These are phyloP conservation scores for Gymnocheta viridis DNA, from an alignment of 2,888 invertebrate genomes.

Conservation along the genomic window DNA sequence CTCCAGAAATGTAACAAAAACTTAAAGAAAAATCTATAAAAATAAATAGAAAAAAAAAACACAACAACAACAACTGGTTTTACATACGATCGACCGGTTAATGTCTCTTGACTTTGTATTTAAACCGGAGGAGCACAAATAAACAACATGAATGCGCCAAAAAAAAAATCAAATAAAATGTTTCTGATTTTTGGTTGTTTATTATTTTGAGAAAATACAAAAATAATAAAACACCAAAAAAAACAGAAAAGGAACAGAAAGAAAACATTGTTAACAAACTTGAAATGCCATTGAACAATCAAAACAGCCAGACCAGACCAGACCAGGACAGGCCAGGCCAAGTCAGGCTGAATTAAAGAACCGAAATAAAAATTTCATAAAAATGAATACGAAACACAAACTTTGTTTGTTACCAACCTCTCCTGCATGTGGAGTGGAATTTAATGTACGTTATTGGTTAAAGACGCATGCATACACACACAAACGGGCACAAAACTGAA, in stretches of 20 bases:
- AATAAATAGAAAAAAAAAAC: constrained; percentile 42
- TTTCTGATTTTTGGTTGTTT: constrained; percentile 35
- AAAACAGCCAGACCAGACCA: constrained; percentile 50
- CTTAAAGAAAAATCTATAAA: constrained; percentile 39
- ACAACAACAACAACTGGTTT: constrained; percentile 68
- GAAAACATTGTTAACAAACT: constrained; percentile 72
- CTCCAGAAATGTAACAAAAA: constrained; percentile 49
- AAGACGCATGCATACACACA: not conserved
- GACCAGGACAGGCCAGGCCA: constrained; percentile 29
- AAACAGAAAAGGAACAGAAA: constrained; percentile 63
- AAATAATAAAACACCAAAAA: constrained; percentile 71
- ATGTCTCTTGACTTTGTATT: constrained; percentile 71
- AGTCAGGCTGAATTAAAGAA: constrained; percentile 52
- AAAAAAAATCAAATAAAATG: constrained; percentile 30
- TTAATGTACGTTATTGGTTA: constrained; percentile 14
- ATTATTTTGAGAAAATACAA: constrained; percentile 51
- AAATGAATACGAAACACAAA: constrained; percentile 26
- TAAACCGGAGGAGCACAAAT: constrained; percentile 39
- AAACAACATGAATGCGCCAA: constrained; percentile 60
- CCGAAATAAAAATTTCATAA: constrained; percentile 40
- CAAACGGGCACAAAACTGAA: not conserved
- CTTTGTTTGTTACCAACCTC: constrained; percentile 42
- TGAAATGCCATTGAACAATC: constrained; percentile 72
- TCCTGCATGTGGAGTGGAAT: constrained; percentile 46
- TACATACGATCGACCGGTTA: constrained; percentile 66